phyloP scores from a whole-genome alignment of 2,797 vertebrate species.

The Channa striata region DNA sequence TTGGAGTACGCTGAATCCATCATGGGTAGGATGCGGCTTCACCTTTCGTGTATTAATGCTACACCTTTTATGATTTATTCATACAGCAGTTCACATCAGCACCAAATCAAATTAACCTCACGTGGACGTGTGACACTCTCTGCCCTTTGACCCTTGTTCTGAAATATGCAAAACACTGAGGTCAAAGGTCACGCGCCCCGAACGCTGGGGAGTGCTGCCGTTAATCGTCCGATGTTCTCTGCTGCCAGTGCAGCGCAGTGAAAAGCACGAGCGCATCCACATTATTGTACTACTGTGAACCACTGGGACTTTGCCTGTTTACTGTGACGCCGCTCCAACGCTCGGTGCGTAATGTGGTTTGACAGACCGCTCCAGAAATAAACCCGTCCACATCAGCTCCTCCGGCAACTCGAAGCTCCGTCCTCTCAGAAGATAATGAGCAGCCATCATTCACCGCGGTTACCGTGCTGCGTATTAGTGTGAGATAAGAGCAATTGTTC shows the following conservation, averaged over 20 bases:
- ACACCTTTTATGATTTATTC: too few relatives aligned
- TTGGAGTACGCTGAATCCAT: too few relatives aligned
- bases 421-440: background rate
- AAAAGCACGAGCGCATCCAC: background rate
- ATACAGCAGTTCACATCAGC: too few relatives aligned
- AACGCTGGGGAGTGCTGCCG: too few relatives aligned
- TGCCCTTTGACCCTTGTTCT: too few relatives aligned
- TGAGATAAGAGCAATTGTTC: conserved; percentile 9
- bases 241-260: background rate
- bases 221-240: background rate
- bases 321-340: background rate
- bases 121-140: too few relatives aligned
- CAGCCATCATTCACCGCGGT: background rate
- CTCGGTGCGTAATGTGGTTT: background rate
- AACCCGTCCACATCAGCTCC: conserved; percentile 19
- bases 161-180: background rate
- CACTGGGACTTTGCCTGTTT: background rate
- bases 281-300: background rate
- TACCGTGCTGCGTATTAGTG: background rate
- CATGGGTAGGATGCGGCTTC: too few relatives aligned
- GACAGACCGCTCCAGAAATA: conserved; percentile 13
- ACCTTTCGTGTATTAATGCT: too few relatives aligned
- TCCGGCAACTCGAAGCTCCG: background rate
- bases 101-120: too few relatives aligned
- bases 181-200: background rate